Evolutionary conservation across 2,113 vertebrate genomes (phyloP).

Genomic region (Ahaetulla prasina): DNA sequence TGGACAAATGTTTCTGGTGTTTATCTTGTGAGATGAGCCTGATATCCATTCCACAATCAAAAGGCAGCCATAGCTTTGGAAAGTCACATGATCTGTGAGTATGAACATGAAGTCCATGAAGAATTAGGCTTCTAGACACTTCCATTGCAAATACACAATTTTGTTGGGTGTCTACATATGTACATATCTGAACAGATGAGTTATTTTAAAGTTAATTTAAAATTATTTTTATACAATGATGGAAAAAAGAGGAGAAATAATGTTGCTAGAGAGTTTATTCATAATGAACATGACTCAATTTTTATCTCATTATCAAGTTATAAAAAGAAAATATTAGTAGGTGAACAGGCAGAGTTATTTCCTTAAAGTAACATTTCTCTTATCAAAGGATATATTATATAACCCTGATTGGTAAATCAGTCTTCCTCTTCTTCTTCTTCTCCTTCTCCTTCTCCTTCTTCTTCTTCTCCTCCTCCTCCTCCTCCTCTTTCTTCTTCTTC

Average conservation of each 20-base stretch:
- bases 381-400: background rate
- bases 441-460: no score
- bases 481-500: no score
- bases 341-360: background rate
- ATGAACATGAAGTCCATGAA: background rate
- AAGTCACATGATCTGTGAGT: background rate
- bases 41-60: background rate
- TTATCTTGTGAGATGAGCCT: background rate
- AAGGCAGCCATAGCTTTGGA: background rate
- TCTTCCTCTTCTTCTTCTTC: no score
- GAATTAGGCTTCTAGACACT: no score
- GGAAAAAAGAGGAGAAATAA: background rate
- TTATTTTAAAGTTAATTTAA: no score
- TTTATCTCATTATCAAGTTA: background rate
- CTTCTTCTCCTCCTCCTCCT: no score
- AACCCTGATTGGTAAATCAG: slow-evolving; percentile 7
- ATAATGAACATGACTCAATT: background rate
- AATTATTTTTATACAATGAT: background rate
- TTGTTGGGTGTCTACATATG: background rate
- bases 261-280: background rate
- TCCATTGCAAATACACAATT: background rate
- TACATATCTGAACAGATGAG: background rate
- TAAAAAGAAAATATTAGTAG: background rate
- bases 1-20: background rate
- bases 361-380: background rate